These are phyloP conservation scores for Therioaphis trifolii DNA, from an alignment of 2,888 invertebrate species.

Conservation along the genomic window DNA sequence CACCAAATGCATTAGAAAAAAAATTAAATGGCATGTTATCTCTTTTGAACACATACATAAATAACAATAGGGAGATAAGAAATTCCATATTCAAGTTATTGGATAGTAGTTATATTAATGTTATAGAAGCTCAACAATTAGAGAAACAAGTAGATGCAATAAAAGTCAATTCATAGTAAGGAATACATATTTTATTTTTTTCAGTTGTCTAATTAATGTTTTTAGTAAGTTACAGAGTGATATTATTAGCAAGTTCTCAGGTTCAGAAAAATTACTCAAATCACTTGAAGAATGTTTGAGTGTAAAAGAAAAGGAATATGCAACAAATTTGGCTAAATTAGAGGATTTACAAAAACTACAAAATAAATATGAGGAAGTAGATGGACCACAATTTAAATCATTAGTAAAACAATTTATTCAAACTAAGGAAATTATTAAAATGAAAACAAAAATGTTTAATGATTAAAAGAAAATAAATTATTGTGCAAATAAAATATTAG, in stretches of 20 bases:
- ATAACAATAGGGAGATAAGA: slow-evolving; percentile 25
- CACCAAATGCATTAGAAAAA: neutral
- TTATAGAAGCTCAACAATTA: slow-evolving; percentile 26
- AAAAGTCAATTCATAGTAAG: slow-evolving; percentile 44
- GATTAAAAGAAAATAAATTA: neutral
- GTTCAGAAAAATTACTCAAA: slow-evolving; percentile 6
- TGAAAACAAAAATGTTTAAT: slow-evolving; percentile 54
- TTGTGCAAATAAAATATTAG: neutral
- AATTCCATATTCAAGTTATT: slow-evolving; percentile 15
- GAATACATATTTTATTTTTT: neutral
- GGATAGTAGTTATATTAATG: slow-evolving; percentile 32
- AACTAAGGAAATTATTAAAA: slow-evolving; percentile 53
- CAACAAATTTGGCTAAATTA: neutral
- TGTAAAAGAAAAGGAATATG: slow-evolving; percentile 32
- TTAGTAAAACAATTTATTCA: slow-evolving; percentile 41
- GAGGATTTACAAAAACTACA: slow-evolving; percentile 13
- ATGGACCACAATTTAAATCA: slow-evolving; percentile 46
- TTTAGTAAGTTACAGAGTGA: slow-evolving; percentile 45
- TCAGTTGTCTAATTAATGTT: neutral
- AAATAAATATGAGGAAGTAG: slow-evolving; percentile 40
- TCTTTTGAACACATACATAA: slow-evolving; percentile 35
- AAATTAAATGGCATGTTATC: slow-evolving; percentile 39
- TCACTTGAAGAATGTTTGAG: slow-evolving; percentile 22
- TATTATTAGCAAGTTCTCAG: slow-evolving; percentile 23
- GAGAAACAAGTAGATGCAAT: slow-evolving; percentile 14